Evolutionary conservation across 2,888 invertebrate species (phyloP).

Genomic region (Brachylomia viminalis): DNA sequence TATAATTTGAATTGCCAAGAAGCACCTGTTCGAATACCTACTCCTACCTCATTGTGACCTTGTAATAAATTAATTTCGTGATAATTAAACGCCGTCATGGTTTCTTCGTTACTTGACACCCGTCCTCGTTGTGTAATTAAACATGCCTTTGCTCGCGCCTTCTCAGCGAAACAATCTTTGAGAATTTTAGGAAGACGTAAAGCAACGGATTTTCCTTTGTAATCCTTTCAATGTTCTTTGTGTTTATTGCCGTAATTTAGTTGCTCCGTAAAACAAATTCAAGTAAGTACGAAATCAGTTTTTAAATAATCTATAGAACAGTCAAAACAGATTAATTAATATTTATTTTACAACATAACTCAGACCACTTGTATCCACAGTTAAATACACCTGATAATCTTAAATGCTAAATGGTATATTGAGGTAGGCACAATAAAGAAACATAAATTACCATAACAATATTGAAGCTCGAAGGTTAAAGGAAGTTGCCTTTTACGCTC

Average conservation of each 20-base stretch:
- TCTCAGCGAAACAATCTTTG: slow-evolving; percentile 30
- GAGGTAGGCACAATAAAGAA: slow-evolving; percentile 60
- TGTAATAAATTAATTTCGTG: slow-evolving; percentile 56
- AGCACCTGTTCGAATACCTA: slow-evolving; percentile 6
- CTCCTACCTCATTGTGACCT: slow-evolving; percentile 33
- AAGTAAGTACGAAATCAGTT: not conserved
- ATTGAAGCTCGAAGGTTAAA: slow-evolving; percentile 67
- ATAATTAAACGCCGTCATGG: slow-evolving; percentile 54
- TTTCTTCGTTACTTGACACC: slow-evolving; percentile 58
- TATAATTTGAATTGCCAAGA: slow-evolving; percentile 22
- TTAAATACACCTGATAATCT: slow-evolving; percentile 50
- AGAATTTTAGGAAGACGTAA: slow-evolving; percentile 20
- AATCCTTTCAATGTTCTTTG: slow-evolving; percentile 6
- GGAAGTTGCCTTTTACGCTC: slow-evolving; percentile 65
- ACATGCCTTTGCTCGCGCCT: slow-evolving; percentile 31
- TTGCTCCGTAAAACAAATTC: not conserved
- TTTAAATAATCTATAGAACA: not conserved
- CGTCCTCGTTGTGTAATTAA: slow-evolving; percentile 53
- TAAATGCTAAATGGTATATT: slow-evolving; percentile 55
- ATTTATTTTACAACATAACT: slow-evolving; percentile 1
- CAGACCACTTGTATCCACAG: not conserved
- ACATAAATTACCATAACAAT: slow-evolving; percentile 73
- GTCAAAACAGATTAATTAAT: not conserved
- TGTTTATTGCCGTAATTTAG: slow-evolving; percentile 18
- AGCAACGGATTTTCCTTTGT: slow-evolving; percentile 24